Evolutionary conservation across 2,888 invertebrate species (phyloP).

Genomic region (Drepanosiphum platanoidis): DNA sequence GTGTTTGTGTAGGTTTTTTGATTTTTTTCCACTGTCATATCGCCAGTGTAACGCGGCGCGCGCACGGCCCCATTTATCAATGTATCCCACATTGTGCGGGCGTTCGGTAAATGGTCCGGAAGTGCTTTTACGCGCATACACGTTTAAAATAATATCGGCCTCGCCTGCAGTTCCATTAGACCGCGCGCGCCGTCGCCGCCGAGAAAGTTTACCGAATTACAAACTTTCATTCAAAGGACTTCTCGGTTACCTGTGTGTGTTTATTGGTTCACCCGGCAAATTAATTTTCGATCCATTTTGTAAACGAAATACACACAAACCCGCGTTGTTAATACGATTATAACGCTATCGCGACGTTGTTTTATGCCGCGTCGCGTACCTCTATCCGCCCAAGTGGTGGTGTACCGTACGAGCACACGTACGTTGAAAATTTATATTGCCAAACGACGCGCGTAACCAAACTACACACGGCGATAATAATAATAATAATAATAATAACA

Average conservation of each 20-base stretch:
- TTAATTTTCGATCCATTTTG: slow-evolving; percentile 46
- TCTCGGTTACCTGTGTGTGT: slow-evolving; percentile 7
- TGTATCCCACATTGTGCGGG: neutral
- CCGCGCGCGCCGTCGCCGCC: too few species aligned
- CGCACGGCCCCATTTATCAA: neutral
- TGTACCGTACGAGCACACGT: neutral
- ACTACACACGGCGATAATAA: too few species aligned
- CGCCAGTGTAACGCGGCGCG: too few species aligned
- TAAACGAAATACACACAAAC: neutral
- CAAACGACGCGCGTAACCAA: neutral
- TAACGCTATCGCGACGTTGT: neutral
- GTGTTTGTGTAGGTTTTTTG: neutral
- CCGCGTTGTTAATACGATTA: neutral
- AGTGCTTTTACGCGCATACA: slow-evolving; percentile 40
- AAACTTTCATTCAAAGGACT: slow-evolving; percentile 45
- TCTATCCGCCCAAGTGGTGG: neutral
- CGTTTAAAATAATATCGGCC: slow-evolving; percentile 41
- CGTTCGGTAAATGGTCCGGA: slow-evolving; percentile 41
- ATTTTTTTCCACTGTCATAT: neutral
- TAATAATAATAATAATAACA: too few species aligned
- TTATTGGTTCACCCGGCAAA: slow-evolving; percentile 32
- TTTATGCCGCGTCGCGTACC: neutral
- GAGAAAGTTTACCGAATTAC: slow-evolving; percentile 31
- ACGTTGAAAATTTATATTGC: neutral
- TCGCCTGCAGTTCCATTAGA: slow-evolving; percentile 17